Conservation (phyloP, 2,113 vertebrate genomes). For the Cairina moschata region DNA sequence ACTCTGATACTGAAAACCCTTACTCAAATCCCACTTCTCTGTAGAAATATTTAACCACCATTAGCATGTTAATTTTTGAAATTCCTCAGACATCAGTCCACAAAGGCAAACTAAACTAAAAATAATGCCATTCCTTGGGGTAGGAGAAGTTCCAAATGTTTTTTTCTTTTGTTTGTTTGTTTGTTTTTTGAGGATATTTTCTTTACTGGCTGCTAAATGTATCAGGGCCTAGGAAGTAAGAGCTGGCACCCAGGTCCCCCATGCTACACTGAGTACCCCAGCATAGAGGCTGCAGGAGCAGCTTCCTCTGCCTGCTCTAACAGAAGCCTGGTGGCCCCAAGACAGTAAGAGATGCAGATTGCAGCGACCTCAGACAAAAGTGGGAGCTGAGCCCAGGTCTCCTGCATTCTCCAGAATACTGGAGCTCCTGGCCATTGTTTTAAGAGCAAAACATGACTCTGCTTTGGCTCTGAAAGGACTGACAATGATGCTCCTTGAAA, state of each 20-base stretch:
- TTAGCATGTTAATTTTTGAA: neutral
- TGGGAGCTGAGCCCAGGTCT: neutral
- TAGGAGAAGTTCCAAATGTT: neutral
- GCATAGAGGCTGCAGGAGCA: neutral
- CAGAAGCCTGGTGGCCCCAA: neutral
- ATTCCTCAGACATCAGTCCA: neutral
- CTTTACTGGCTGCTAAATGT: neutral
- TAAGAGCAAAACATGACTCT: neutral
- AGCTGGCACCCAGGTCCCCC: neutral
- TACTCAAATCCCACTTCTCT: neutral
- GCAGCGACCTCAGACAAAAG: neutral
- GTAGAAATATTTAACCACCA: neutral
- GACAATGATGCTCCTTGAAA: neutral
- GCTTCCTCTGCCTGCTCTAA: neutral
- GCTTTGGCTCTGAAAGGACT: neutral
- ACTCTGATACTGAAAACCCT: neutral
- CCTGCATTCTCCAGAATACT: neutral
- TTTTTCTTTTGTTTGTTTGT: accelerated
- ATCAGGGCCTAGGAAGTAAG: neutral
- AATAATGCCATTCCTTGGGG: neutral
- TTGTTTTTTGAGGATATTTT: neutral
- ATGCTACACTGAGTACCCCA: neutral
- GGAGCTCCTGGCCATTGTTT: neutral
- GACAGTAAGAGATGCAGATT: accelerated
- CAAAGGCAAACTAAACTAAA: neutral